Conservation (phyloP, 2,888 invertebrate species). For the Epinotia brunnichana region DNA sequence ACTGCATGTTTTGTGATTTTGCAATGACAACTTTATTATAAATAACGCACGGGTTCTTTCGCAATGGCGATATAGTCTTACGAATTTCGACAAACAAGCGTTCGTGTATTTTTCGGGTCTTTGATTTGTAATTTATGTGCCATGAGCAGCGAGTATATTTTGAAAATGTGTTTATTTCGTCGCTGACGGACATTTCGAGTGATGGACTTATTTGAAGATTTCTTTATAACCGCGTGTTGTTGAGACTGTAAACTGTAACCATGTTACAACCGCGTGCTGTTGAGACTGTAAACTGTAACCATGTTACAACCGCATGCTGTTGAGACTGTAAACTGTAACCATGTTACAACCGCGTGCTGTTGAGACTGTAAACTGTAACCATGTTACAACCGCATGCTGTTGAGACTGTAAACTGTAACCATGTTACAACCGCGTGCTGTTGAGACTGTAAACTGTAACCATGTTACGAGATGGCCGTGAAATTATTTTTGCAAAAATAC, state of each 20-base stretch:
- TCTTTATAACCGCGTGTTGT: constrained; percentile 9
- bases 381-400: constrained; percentile 3
- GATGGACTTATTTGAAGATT: constrained; percentile 9
- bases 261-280: neutral
- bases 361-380: neutral
- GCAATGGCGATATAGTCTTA: neutral
- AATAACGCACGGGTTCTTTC: constrained; percentile 1
- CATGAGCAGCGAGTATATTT: constrained; percentile 11
- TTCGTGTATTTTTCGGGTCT: constrained; percentile 7
- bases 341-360: constrained; percentile 3
- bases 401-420: neutral
- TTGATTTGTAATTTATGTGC: constrained; percentile 26
- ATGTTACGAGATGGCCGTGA: neutral
- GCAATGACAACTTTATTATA: neutral
- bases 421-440: constrained; percentile 3
- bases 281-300: neutral
- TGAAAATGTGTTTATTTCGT: constrained; percentile 14
- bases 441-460: neutral
- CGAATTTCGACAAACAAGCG: constrained; percentile 4
- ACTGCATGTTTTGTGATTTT: neutral
- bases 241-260: neutral
- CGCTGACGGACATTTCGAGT: constrained; percentile 2
- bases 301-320: constrained; percentile 3
- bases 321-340: neutral
- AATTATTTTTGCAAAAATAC: no score